Base-by-base conservation (phyloP, 2,113 vertebrate genomes). In the Trochalopteron elliotii region DNA sequence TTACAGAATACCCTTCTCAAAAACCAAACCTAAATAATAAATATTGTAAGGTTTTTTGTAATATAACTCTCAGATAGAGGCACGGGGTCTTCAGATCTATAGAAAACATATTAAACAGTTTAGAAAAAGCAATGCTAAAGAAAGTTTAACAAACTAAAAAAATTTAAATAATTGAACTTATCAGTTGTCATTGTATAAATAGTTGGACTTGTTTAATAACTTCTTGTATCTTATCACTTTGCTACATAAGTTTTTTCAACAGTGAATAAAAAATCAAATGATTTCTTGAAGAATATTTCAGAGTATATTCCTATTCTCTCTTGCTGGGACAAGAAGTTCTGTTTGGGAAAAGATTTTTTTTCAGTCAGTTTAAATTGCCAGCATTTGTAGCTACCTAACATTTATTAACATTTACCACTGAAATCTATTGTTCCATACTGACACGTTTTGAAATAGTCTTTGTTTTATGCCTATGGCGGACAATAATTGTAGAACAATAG, bases 371-470 rank as follows among this genome's bases (percentile, higher is more conserved):
- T 70, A 74, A 74, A 85, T 81, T 3, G 4, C 14, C 27, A 78
- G 44, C 6, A 0, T 83, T 86, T 78, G n/a, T 60, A 55, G 53
- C 19, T 84, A 71, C 24, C 16, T 83, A 87, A 77, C 1, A 2
- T 69, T 89, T 28, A 74, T 87, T 69, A 84, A 87, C 75, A 86
- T 77, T 63, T 93, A 70, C 11, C 33, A 76, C 7, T 71, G 76
- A 82, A 83, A 79, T 69, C 64, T 83, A 49, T 89, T 40, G 57
- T 49, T n/a, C 71, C 42, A 42, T 22, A 25, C 23, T 83, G 30
- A 92, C 67, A 40, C 88, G 14, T 91, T 94, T 94, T 87, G 52
- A 83, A 91, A 84, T 27, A 77, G 23, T 89, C 39, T 82, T 76
- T 75, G 40, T 64, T 24, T 80, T 64, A 71, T 81, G 23, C 49